Conservation (phyloP, 35 echinoderm and acorn worm genomes). For the Eucidaris tribuloides region DNA sequence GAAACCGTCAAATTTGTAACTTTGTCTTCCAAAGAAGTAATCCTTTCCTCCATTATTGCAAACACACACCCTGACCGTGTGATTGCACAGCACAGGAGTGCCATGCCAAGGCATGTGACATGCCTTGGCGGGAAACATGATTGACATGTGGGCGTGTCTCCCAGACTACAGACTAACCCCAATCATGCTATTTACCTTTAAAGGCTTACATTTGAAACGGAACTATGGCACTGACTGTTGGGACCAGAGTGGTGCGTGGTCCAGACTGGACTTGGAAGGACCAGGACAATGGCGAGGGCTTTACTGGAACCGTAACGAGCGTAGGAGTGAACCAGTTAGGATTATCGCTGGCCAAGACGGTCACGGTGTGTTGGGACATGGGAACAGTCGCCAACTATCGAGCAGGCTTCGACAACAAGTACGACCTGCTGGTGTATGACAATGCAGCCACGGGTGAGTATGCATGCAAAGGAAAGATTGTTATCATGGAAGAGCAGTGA, state of each 20-base stretch:
- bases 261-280: constrained; percentile 50
- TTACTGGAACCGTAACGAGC: background rate
- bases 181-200: too few relatives aligned
- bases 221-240: background rate
- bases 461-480: too few relatives aligned
- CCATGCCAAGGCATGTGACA: background rate
- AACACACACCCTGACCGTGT: background rate
- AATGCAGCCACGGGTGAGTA: background rate
- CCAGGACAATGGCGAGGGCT: constrained; percentile 37
- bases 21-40: background rate
- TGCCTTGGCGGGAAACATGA: too few relatives aligned
- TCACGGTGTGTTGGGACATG: constrained; percentile 3
- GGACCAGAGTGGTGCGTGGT: constrained; percentile 44
- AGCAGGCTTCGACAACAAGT: constrained; percentile 6
- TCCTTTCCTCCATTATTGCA: background rate
- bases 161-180: background rate
- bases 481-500: too few relatives aligned
- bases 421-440: background rate
- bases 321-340: background rate
- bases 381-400: background rate
- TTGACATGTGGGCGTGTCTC: background rate
- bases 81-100: background rate
- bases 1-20: background rate
- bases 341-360: background rate
- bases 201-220: too few relatives aligned